Evolutionary conservation across 2,888 invertebrate genomes (phyloP), one percentile per base, ranked within the genome.

Genomic region (Rhimphoctona megacephalus): DNA sequence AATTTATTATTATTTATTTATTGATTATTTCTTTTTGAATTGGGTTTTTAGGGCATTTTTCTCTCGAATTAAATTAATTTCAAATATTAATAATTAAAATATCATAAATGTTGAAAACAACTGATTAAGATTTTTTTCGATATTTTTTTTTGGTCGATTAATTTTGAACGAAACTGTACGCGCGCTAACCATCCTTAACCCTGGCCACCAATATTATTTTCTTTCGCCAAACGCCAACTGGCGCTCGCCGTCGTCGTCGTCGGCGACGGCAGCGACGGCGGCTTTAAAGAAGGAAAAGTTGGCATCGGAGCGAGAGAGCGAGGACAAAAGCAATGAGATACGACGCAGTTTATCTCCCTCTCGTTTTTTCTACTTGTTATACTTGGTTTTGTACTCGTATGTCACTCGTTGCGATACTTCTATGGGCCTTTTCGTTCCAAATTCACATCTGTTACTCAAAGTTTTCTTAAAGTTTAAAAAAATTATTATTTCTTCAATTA

Each of bases 291-390:
- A 77, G 43, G 46, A 77, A 80, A 80, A 72, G 70, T 80, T 80
- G 80, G 80, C 80, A 80, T 17, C 52, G 33, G 80, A 64, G 43
- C n/a, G 74, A 76, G 36, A 54, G 25, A 61, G 70, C 61, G 70
- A 66, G 72, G 61, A 82, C 81, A 74, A 69, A 57, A 25, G 36
- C 52, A 82, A 74, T 61, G 70, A 83, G 70, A 77, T 77, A 77
- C 77, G 69, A 70, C 82, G 82, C 82, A 83, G 39, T 83, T 83
- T 82, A 69, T 82, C 67, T 82, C 69, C n/a, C 69, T 79, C 69
- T 70, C 33, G 22, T 33, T 30, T 52, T 30, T 52, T 25, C 36
- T 19, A 36, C 43, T 36, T 46, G 66, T 52, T 72, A 52, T 64
- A 77, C 61, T 77, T 77, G 61, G 19, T 64, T 30, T 46, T 17